These are phyloP conservation scores for Mylabris sibirica DNA, from an alignment of 2,888 invertebrate genomes.

Conservation along the genomic window DNA sequence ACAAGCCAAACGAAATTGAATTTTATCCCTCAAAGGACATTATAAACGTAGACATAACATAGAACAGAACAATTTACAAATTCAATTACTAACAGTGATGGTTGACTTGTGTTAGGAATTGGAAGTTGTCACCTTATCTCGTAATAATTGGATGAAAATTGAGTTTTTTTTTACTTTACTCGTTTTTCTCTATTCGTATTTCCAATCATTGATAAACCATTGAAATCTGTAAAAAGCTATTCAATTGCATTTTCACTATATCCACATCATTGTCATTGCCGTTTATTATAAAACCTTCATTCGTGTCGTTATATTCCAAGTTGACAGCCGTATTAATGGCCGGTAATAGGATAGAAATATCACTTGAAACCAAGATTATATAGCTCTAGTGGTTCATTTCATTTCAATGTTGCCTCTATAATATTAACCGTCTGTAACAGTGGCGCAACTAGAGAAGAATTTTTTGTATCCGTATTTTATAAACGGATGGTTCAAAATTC, in stretches of 20 bases:
- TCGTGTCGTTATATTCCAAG: neutral
- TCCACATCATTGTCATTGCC: neutral
- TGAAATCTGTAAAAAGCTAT: too few species aligned
- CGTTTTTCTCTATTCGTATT: neutral
- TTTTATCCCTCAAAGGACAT: neutral
- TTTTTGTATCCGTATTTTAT: too few species aligned
- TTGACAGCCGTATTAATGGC: constrained; percentile 11
- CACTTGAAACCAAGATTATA: constrained; percentile 5
- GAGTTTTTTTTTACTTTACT: neutral
- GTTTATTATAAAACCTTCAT: neutral
- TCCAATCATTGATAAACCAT: too few species aligned
- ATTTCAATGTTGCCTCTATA: neutral
- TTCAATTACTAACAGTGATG: neutral
- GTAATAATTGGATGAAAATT: neutral
- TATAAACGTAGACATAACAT: neutral
- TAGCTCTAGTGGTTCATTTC: neutral
- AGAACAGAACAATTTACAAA: constrained; percentile 7
- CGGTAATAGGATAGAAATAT: constrained; percentile 9
- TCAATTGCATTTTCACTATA: neutral
- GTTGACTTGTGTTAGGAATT: neutral
- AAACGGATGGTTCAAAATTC: too few species aligned
- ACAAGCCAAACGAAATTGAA: neutral
- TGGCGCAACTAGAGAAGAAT: neutral
- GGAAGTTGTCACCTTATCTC: neutral
- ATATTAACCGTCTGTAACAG: neutral